phyloP scores from a whole-genome alignment of 2,797 vertebrate genomes.

The Menidia menidia region DNA sequence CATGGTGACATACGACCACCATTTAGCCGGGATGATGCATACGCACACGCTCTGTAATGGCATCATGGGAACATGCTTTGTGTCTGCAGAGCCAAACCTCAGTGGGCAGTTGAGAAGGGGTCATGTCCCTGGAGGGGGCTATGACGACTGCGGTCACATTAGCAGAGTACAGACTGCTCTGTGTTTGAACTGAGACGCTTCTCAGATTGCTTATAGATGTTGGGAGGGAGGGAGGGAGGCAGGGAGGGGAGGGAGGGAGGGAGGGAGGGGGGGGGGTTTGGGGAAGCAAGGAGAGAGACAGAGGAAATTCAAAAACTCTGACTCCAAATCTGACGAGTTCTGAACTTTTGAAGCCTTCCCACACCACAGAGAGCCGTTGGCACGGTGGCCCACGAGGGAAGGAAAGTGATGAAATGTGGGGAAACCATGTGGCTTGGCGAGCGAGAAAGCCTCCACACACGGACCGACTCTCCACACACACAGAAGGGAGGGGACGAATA shows the following conservation, averaged over 20 bases:
- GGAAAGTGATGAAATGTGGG: slow-evolving; percentile 66
- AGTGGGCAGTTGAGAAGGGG: slow-evolving; percentile 48
- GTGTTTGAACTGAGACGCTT: slow-evolving; percentile 58
- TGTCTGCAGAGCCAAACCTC: slow-evolving; percentile 33
- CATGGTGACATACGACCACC: slow-evolving; percentile 46
- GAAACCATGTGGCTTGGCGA: slow-evolving; percentile 57
- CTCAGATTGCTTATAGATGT: slow-evolving; percentile 50
- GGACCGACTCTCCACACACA: slow-evolving; percentile 15
- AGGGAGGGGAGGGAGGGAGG: not conserved
- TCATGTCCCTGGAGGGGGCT: slow-evolving; percentile 46
- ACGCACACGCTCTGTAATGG: slow-evolving; percentile 40
- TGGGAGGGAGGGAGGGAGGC: slow-evolving; percentile 14
- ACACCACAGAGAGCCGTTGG: slow-evolving; percentile 50
- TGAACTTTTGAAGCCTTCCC: slow-evolving; percentile 53
- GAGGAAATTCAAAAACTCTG: slow-evolving; percentile 43
- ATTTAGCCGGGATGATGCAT: slow-evolving; percentile 33
- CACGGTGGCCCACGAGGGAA: slow-evolving; percentile 54
- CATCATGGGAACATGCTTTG: slow-evolving; percentile 63
- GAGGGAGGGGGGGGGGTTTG: slow-evolving; percentile 14
- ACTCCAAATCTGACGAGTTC: slow-evolving; percentile 41
- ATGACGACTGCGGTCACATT: slow-evolving; percentile 53
- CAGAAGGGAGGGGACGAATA: slow-evolving; percentile 43
- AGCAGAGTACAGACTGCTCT: slow-evolving; percentile 62
- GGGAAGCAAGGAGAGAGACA: slow-evolving; percentile 12
- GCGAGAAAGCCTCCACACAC: slow-evolving; percentile 40